phyloP scores from a whole-genome alignment of 2,113 vertebrate genomes.

The Cepphus grylle region DNA sequence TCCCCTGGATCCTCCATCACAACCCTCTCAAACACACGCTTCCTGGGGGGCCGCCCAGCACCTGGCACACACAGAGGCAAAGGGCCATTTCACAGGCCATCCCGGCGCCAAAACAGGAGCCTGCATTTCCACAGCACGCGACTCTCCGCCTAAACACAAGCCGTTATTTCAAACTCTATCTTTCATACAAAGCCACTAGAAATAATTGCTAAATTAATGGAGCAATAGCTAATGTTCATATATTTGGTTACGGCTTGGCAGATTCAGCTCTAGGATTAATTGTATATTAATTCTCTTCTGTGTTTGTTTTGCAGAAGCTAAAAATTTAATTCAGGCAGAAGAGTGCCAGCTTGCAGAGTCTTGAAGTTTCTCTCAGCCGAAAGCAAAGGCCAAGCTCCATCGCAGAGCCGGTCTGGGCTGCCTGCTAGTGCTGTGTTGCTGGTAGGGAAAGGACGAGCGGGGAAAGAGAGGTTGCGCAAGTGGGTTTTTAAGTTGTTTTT shows the following conservation, averaged over 20 bases:
- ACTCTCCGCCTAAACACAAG: neutral
- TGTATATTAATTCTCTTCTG: neutral
- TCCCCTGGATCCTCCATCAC: neutral
- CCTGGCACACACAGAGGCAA: neutral
- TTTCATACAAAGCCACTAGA: neutral
- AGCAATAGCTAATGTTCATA: neutral
- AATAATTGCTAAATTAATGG: neutral
- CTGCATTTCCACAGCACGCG: fast-evolving
- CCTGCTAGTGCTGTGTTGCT: neutral
- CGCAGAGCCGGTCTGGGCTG: neutral
- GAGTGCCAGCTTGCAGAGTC: neutral
- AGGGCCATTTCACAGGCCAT: neutral
- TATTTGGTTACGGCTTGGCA: neutral
- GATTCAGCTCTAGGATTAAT: neutral
- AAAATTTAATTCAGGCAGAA: neutral
- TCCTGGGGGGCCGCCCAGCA: neutral
- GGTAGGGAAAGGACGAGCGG: neutral
- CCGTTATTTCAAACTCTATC: neutral
- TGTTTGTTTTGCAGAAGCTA: neutral
- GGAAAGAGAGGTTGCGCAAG: neutral
- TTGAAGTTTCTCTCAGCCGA: neutral
- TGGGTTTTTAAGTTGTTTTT: neutral
- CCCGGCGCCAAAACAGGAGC: neutral
- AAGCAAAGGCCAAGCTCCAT: neutral
- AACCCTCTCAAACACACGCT: fast-evolving